Evolutionary conservation across 2,113 vertebrate species (phyloP), one percentile per base, ranked within the genome.

Genomic region (Hirundichthys speculiger): DNA sequence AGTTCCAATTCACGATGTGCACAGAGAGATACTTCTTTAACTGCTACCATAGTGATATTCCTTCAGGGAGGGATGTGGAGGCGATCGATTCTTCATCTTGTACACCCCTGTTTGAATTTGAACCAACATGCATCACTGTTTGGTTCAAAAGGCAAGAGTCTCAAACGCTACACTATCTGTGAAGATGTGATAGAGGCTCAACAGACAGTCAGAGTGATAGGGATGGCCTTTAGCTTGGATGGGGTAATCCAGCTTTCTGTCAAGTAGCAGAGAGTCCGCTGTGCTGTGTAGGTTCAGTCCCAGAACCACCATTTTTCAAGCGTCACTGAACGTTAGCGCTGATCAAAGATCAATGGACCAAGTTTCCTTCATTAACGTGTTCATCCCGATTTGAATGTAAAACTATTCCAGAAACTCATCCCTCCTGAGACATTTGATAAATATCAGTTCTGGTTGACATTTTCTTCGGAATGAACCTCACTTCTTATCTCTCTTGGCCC

Each of bases 201-300:
- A 61, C 54, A 73, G 78, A 65, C 79, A 79, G 70, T 75, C 71
- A 73, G 84, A 89, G 74, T 79, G 86, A 89, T 88, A 77, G 85
- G 48, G 49, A 61, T 87, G 88, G 82, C 86, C 88, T 89, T 88
- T 85, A 69, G 64, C 74, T 86, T 68, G 41, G 77, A 83, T 51
- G 27, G 77, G 81, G 73, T 82, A 88, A 87, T 91, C 83, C 82
- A 85, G 88, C 85, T 90, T 84, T 81, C 80, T 87, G 77, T 84
- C 79, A 85, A 85, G 82, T 89, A 80, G 77, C 74, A 56, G 58
- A 63, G 55, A 80, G 76, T 85, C 64, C 69, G 61, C 65, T 30
- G 42, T 64, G 46, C 63, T 73, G 49, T 61, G 64, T 64, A 75
- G 68, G 77, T 86, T 86, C 82, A 79, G 60, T 75, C 65, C 65